phyloP scores from a whole-genome alignment of 2,888 invertebrate species.

The Cosmopolites sordidus region DNA sequence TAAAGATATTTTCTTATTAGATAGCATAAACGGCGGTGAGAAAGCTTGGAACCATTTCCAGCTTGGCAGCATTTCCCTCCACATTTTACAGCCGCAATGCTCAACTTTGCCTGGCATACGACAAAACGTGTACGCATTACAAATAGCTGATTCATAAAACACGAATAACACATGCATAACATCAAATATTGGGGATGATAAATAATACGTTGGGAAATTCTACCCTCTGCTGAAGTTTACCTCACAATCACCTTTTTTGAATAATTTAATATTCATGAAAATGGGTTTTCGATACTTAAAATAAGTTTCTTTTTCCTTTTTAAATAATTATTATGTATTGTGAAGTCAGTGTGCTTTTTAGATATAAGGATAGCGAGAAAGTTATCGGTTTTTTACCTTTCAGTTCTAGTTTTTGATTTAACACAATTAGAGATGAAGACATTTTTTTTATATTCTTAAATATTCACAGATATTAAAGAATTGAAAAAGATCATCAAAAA shows the following conservation, averaged over 20 bases:
- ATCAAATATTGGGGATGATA: slow-evolving; percentile 34
- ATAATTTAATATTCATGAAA: slow-evolving; percentile 20
- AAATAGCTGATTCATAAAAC: slow-evolving; percentile 50
- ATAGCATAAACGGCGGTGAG: background rate
- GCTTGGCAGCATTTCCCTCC: slow-evolving; percentile 36
- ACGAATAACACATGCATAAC: slow-evolving; percentile 43
- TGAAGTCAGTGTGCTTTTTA: too few relatives aligned
- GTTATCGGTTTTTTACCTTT: too few relatives aligned
- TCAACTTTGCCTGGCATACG: slow-evolving; percentile 45
- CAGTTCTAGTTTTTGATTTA: too few relatives aligned
- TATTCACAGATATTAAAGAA: too few relatives aligned
- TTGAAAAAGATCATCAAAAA: too few relatives aligned
- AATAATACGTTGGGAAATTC: slow-evolving; percentile 29
- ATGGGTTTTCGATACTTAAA: background rate
- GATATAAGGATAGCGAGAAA: too few relatives aligned
- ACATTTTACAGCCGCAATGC: slow-evolving; percentile 45
- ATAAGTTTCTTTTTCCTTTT: too few relatives aligned
- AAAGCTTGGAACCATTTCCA: slow-evolving; percentile 21
- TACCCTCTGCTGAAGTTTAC: slow-evolving; percentile 25
- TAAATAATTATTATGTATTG: too few relatives aligned
- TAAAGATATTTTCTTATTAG: slow-evolving; percentile 1
- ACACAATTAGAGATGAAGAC: too few relatives aligned
- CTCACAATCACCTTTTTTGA: slow-evolving; percentile 20
- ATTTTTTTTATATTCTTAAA: too few relatives aligned
- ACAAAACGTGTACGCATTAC: slow-evolving; percentile 47